Percentiles rank a stretch among this genome's conserved stretches.
Evolutionary conservation across 2,797 vertebrate genomes (phyloP).

Genomic region (Alosa sapidissima): DNA sequence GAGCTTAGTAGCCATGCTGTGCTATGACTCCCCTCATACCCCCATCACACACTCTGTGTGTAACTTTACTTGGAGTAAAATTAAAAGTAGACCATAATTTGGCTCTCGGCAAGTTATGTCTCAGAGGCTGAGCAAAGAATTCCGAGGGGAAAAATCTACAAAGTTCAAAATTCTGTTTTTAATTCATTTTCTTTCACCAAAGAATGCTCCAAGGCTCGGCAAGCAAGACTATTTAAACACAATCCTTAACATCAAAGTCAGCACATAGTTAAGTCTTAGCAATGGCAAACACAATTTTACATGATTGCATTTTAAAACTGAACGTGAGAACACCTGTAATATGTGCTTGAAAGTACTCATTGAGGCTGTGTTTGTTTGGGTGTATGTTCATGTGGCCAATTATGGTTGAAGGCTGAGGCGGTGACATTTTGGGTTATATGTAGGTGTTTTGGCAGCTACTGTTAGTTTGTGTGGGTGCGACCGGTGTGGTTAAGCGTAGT

Average conservation of each 20-base stretch:
- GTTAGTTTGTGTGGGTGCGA: constrained; percentile 43
- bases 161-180: constrained; percentile 41
- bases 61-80: constrained; percentile 33
- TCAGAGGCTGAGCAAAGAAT: constrained; percentile 38
- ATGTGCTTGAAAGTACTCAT: neutral
- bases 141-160: constrained; percentile 27
- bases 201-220: neutral
- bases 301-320: constrained; percentile 41
- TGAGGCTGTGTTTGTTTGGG: constrained; percentile 59
- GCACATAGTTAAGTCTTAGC: constrained; percentile 46
- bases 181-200: constrained; percentile 21
- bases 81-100: constrained; percentile 41
- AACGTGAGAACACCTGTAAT: constrained; percentile 48
- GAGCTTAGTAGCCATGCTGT: constrained; percentile 46
- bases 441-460: constrained; percentile 62
- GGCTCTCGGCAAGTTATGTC: constrained; percentile 36
- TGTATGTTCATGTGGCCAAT: constrained; percentile 59
- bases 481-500: constrained; percentile 34
- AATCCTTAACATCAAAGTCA: constrained; percentile 9
- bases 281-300: constrained; percentile 30
- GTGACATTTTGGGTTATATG: constrained; percentile 59
- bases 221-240: neutral
- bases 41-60: neutral
- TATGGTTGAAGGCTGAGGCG: constrained; percentile 50
- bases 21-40: constrained; percentile 6